Evolutionary conservation across 2,113 vertebrate species (phyloP).

Genomic region (Hyla sarda): DNA sequence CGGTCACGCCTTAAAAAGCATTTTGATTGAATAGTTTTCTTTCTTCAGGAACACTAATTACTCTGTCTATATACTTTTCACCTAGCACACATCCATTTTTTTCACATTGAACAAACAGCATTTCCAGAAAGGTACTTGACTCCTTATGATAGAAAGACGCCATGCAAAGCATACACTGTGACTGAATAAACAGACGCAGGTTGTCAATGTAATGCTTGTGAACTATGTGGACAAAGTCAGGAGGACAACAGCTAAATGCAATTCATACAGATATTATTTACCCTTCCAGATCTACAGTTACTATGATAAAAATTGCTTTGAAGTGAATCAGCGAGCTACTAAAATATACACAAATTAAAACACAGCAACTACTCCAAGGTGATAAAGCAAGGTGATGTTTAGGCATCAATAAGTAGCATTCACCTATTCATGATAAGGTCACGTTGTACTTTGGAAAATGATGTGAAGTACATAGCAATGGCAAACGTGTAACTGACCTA

Average conservation of each 20-base stretch:
- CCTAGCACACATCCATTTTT: conserved; percentile 12
- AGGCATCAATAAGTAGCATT: too few species aligned
- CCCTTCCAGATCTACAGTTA: background rate
- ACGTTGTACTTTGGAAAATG: too few species aligned
- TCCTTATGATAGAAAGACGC: conserved; percentile 34
- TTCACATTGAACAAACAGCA: conserved; percentile 30
- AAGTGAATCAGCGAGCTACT: background rate
- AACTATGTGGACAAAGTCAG: background rate
- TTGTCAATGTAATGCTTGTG: background rate
- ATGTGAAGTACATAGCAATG: too few species aligned
- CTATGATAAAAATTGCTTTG: conserved; percentile 13
- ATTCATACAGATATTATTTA: background rate
- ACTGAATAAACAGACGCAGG: conserved; percentile 31
- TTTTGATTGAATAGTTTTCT: background rate
- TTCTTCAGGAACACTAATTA: conserved; percentile 25
- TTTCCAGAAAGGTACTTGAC: conserved; percentile 10
- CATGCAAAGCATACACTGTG: conserved; percentile 26
- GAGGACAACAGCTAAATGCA: background rate
- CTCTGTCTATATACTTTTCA: conserved; percentile 34
- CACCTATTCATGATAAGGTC: too few species aligned
- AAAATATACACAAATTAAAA: background rate
- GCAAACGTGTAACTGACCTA: too few species aligned
- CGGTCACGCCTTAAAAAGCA: background rate
- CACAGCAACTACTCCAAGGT: background rate
- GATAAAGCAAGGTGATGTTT: background rate